Evolutionary conservation across 1,140 invertebrate genomes (phyloP).

Genomic region (Eubasilissa regina): DNA sequence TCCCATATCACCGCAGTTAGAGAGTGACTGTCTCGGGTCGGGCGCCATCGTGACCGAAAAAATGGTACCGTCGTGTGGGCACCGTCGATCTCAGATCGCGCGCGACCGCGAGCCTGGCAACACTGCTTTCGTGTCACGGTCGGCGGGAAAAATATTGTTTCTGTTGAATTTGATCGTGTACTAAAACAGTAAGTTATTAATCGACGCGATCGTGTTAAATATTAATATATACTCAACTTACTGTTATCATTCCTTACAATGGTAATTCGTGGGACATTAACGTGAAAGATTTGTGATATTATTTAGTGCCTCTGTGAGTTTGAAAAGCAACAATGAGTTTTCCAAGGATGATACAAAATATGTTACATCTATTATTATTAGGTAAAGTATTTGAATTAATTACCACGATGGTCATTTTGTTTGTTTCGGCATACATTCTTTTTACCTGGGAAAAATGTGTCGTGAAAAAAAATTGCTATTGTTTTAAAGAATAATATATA

Average conservation of each 20-base stretch:
- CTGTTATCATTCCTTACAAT: background rate
- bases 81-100: constrained; percentile 29
- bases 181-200: no score
- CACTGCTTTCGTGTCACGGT: constrained; percentile 41
- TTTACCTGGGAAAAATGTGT: no score
- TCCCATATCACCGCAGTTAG: constrained; percentile 5
- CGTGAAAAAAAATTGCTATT: no score
- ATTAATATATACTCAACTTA: background rate
- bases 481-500: no score
- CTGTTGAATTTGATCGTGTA: background rate
- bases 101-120: constrained; percentile 32
- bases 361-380: constrained; percentile 7
- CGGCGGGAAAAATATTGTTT: constrained; percentile 11
- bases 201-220: background rate
- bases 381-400: constrained; percentile 13
- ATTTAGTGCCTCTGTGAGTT: no score
- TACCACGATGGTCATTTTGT: background rate
- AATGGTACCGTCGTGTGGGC: background rate
- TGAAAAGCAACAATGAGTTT: constrained; percentile 9
- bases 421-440: no score
- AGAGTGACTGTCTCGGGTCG: constrained; percentile 10
- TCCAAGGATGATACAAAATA: constrained; percentile 9
- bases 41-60: constrained; percentile 25
- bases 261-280: background rate
- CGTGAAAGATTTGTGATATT: background rate